Conservation (phyloP, 2,113 vertebrate species). For the Ramphastos sulfuratus region DNA sequence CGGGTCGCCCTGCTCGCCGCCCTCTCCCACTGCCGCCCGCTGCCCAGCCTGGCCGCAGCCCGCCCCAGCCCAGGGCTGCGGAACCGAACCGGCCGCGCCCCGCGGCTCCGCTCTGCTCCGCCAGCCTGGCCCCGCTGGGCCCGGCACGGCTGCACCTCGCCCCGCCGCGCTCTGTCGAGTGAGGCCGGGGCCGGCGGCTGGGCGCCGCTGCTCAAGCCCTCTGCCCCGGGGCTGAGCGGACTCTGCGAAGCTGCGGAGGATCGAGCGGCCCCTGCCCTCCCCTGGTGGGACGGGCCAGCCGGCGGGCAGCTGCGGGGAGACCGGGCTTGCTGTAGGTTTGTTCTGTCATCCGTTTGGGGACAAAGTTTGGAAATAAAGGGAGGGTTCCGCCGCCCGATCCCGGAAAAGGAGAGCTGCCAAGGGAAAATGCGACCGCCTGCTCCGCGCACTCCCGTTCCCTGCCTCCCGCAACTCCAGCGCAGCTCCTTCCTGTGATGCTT, state of each 20-base stretch:
- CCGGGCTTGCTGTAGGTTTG: not conserved
- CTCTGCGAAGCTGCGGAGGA: not conserved
- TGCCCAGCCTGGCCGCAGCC: not conserved
- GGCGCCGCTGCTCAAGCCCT: too few species aligned
- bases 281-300: not conserved
- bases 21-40: too few species aligned
- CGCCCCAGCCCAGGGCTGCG: not conserved
- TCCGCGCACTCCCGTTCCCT: not conserved
- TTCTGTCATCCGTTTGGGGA: not conserved
- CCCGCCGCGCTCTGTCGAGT: not conserved
- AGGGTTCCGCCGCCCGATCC: not conserved
- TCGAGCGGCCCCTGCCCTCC: not conserved
- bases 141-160: not conserved
- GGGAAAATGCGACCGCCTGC: not conserved
- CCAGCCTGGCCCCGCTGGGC: not conserved
- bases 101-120: not conserved
- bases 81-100: not conserved
- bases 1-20: not conserved
- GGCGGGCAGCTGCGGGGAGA: not conserved
- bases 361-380: conserved; percentile 43
- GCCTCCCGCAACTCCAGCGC: not conserved
- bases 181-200: not conserved
- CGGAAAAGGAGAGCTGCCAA: not conserved
- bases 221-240: not conserved
- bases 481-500: not conserved